Conservation (phyloP, 92 coral and sea anemone species). For the Palythoa grandis region DNA sequence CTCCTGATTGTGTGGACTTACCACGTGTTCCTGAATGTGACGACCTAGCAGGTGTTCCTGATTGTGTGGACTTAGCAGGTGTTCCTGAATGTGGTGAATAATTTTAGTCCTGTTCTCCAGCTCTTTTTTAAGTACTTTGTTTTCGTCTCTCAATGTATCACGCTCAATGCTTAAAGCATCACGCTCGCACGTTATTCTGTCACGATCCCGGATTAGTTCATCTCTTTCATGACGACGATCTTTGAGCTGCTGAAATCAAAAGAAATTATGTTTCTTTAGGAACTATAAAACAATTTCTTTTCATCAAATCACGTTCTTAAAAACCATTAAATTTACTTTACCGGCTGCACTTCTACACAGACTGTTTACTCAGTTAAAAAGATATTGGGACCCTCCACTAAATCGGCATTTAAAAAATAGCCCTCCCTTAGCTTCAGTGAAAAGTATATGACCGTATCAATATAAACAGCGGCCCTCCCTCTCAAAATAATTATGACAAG, state of each 20-base stretch:
- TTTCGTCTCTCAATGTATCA: conserved; percentile 65
- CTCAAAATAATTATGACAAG: too few relatives aligned
- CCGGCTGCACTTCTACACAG: too few relatives aligned
- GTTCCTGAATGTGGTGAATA: conserved; percentile 81
- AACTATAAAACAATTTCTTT: neutral
- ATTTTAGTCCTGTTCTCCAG: conserved; percentile 73
- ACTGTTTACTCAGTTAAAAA: too few relatives aligned
- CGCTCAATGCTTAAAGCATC: conserved; percentile 75
- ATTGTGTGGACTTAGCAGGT: conserved; percentile 57
- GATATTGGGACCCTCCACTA: too few relatives aligned
- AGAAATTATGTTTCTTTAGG: neutral
- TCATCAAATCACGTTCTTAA: neutral
- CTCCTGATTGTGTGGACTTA: conserved; percentile 5
- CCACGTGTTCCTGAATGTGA: conserved; percentile 83
- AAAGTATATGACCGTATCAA: too few relatives aligned
- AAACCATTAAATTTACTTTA: too few relatives aligned
- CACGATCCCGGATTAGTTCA: conserved; percentile 67
- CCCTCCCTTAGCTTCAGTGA: too few relatives aligned
- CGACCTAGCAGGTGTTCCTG: neutral
- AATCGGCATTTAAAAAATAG: too few relatives aligned
- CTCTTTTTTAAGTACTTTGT: conserved; percentile 61
- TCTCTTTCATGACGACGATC: conserved; percentile 59
- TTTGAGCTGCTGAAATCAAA: conserved; percentile 58
- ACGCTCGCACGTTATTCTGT: conserved; percentile 74
- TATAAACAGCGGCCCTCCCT: too few relatives aligned